Evolutionary conservation across 2,888 invertebrate species (phyloP).

Genomic region (Agrochola lota): DNA sequence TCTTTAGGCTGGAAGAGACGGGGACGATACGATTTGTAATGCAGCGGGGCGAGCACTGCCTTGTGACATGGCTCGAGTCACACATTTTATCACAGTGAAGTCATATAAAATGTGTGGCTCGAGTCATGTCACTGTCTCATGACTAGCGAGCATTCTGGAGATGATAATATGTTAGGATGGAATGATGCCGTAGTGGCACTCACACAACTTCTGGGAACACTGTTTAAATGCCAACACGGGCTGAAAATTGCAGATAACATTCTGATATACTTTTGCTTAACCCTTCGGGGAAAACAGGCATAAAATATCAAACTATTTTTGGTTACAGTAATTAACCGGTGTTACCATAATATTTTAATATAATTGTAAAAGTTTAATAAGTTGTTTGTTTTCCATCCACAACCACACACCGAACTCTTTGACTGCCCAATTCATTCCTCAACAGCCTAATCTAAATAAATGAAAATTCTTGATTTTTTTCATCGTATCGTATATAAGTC

Average conservation of each 20-base stretch:
- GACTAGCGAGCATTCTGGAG: too few species aligned
- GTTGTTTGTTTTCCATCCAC: background rate
- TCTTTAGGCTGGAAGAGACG: constrained; percentile 43
- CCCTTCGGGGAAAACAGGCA: too few species aligned
- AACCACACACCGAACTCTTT: background rate
- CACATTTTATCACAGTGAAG: too few species aligned
- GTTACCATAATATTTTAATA: background rate
- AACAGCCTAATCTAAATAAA: too few species aligned
- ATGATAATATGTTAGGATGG: background rate
- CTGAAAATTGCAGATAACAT: background rate
- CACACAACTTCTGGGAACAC: too few species aligned
- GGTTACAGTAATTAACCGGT: background rate
- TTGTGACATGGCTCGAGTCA: too few species aligned
- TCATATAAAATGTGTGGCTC: too few species aligned
- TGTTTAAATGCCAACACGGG: background rate
- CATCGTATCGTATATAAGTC: constrained; percentile 75
- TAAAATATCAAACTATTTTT: background rate
- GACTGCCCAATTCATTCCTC: background rate
- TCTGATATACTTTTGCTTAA: background rate
- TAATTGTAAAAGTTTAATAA: background rate
- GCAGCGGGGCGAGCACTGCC: background rate
- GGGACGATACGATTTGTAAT: constrained; percentile 55
- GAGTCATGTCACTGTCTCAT: too few species aligned
- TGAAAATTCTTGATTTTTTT: background rate
- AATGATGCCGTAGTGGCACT: background rate